phyloP scores from a whole-genome alignment of 2,113 vertebrate genomes.

The Paratilapia polleni region DNA sequence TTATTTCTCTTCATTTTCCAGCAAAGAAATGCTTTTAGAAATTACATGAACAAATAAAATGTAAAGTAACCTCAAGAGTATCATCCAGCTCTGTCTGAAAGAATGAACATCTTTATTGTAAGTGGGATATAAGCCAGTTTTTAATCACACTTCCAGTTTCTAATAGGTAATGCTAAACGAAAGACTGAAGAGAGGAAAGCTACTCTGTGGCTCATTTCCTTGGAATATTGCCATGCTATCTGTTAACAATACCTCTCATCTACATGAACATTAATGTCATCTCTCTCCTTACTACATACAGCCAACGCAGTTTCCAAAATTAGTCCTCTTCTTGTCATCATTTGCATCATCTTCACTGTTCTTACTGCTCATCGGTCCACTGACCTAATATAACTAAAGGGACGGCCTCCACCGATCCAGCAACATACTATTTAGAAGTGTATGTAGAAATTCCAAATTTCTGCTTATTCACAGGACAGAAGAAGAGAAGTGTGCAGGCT shows the following conservation, averaged over 20 bases:
- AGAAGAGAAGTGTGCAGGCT: slow-evolving; percentile 55
- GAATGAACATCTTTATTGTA: slow-evolving; percentile 18
- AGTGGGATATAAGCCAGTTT: slow-evolving; percentile 37
- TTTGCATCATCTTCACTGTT: slow-evolving; percentile 3
- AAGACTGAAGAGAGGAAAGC: slow-evolving; percentile 53
- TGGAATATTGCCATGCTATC: slow-evolving; percentile 39
- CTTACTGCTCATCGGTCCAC: neutral
- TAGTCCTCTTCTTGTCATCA: neutral
- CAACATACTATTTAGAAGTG: neutral
- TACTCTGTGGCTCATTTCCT: slow-evolving; percentile 16
- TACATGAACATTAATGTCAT: neutral
- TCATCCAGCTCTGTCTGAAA: slow-evolving; percentile 18
- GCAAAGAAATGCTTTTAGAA: neutral
- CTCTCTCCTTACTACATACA: neutral
- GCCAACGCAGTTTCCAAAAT: neutral
- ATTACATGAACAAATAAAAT: neutral
- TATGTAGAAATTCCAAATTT: slow-evolving; percentile 15
- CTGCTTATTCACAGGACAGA: slow-evolving; percentile 37
- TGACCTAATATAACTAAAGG: neutral
- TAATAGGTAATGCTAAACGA: slow-evolving; percentile 39
- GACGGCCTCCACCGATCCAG: neutral
- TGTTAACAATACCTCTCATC: slow-evolving; percentile 20
- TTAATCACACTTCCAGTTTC: slow-evolving; percentile 36
- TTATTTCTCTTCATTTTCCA: neutral
- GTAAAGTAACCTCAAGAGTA: neutral